Base-by-base conservation (phyloP, 2,797 vertebrate species). In the Rousettus madagascariensis region DNA sequence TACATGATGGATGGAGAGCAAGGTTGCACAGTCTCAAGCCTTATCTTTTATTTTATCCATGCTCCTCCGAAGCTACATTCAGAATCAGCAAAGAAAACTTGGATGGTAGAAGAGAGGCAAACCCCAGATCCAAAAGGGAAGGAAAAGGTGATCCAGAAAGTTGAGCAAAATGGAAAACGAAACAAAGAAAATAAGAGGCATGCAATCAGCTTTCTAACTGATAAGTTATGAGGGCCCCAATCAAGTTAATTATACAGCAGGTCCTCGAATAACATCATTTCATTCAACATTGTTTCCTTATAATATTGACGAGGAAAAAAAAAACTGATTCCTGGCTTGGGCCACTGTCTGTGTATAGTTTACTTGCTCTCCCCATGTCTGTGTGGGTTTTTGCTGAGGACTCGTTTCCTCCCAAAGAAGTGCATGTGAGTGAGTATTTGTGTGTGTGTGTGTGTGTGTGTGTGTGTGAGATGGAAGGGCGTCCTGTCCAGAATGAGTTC, bases 41-140 rank as follows among this genome's bases (percentile, higher is more conserved):
- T 46, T 28, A 72, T 83, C 59, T 69, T 46, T 41, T 68, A 17
- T 71, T 94, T 91, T 49, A 49, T 36, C 43, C 3, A 1, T 1
- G 26, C 9, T 84, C 53, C 33, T 94, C 49, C 75, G 89, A 86
- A 89, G 59, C 69, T 28, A 59, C n/a, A 16, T 36, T 86, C 65
- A 43, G 49, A 96, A 94, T 88, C 61, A 83, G 77, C 41, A 59
- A 49, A 65, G 65, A 85, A 83, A 94, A 82, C 69, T 2, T 7
- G 74, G 33, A 41, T 38, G 65, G 53, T 17, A 68, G n/a, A 53
- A 90, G 74, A 63, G 41, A 84, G 66, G 28, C 90, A 91, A 94
- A 68, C 38, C 33, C 79, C n/a, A 82, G 90, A 82, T 75, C 61
- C 51, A 68, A 94, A 82, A 55, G 36, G n/a, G 41, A 93, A 95